These are phyloP conservation scores for Chascanopsetta lugubris DNA, from an alignment of 2,113 vertebrate genomes.

Conservation along the genomic window DNA sequence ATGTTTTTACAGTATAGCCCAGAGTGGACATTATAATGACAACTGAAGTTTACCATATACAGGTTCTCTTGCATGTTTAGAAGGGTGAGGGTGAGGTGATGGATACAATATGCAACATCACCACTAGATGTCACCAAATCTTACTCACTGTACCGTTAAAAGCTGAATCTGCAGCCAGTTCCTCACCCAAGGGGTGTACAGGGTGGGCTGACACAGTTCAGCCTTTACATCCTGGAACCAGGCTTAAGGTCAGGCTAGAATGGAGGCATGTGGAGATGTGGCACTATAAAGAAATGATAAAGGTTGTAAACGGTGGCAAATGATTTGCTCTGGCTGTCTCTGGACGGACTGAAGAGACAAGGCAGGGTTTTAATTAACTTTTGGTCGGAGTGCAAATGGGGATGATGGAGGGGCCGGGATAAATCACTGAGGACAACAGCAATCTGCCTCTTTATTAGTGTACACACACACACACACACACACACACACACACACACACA, in stretches of 20 bases:
- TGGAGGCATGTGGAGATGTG: background rate
- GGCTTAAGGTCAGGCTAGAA: constrained; percentile 15
- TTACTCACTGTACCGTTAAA: no score
- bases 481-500: constrained; percentile 23
- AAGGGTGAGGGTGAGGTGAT: no score
- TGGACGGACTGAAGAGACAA: constrained; percentile 60
- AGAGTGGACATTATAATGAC: no score
- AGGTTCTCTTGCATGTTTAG: no score
- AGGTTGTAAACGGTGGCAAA: constrained; percentile 53
- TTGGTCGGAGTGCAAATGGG: constrained; percentile 59
- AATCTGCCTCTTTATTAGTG: constrained; percentile 75
- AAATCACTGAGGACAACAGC: constrained; percentile 74
- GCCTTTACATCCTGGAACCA: constrained; percentile 19
- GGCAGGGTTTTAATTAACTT: constrained; percentile 75
- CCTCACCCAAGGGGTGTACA: no score
- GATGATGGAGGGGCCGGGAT: constrained; percentile 62
- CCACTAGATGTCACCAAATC: no score
- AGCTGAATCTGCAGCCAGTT: no score
- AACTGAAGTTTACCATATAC: no score
- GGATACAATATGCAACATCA: no score
- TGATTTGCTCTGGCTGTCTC: constrained; percentile 71
- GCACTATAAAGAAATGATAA: constrained; percentile 58
- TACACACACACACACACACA: constrained; percentile 29
- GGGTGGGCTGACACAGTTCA: constrained; percentile 10
- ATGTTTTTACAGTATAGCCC: no score